Evolutionary conservation across 2,113 vertebrate species (phyloP).

Genomic region (Oceanites oceanicus): DNA sequence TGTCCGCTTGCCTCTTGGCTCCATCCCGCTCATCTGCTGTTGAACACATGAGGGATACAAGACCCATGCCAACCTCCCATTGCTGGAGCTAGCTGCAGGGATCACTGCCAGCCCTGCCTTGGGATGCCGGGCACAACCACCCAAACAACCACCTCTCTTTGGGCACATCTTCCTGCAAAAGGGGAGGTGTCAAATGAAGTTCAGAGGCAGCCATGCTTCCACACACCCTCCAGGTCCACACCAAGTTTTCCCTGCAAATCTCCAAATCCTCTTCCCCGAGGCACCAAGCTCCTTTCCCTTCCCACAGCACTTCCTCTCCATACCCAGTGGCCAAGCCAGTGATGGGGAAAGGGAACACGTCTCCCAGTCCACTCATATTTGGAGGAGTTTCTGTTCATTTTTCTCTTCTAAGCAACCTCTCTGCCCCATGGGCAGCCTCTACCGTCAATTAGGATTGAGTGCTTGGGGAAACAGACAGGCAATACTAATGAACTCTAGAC

Average conservation of each 20-base stretch:
- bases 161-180: not conserved
- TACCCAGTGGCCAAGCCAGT: not conserved
- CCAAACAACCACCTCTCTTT: not conserved
- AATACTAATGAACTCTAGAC: not conserved
- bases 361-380: not conserved
- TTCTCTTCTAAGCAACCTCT: not conserved
- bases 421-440: not conserved
- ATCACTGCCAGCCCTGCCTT: not conserved
- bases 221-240: not conserved
- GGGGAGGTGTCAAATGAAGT: not conserved
- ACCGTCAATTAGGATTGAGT: not conserved
- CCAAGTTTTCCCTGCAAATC: not conserved
- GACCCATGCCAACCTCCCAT: not conserved
- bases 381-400: not conserved
- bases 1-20: not conserved
- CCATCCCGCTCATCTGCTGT: not conserved
- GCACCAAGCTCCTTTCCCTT: not conserved
- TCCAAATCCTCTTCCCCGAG: not conserved
- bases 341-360: not conserved
- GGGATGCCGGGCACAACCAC: not conserved
- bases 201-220: not conserved
- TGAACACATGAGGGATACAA: rapidly evolving
- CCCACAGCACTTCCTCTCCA: not conserved
- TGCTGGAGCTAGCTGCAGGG: not conserved
- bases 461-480: not conserved